phyloP scores from a whole-genome alignment of 1,140 invertebrate species.

The Linepithema humile region DNA sequence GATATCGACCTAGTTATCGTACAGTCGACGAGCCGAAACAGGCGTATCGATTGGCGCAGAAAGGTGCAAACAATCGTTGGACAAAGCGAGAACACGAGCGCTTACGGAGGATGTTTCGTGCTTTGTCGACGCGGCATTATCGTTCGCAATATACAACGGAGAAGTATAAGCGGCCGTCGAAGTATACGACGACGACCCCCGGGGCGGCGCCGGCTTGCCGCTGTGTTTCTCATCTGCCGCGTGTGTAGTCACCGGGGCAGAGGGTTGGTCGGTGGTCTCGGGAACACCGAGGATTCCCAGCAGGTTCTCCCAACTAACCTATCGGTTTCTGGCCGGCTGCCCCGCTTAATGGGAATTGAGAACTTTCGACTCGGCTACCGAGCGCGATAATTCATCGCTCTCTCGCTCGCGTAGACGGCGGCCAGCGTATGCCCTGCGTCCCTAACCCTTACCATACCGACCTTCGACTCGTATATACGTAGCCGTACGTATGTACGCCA shows the following conservation, averaged over 20 bases:
- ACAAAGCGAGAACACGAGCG: too few relatives aligned
- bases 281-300: constrained; percentile 69
- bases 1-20: too few relatives aligned
- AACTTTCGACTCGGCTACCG: constrained; percentile 77
- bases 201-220: constrained; percentile 50
- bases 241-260: constrained; percentile 57
- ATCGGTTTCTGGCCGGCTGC: constrained; percentile 80
- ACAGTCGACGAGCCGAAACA: too few relatives aligned
- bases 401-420: constrained; percentile 64
- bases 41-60: too few relatives aligned
- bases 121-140: constrained; percentile 38
- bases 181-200: background rate
- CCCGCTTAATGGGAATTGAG: constrained; percentile 81
- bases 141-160: constrained; percentile 6
- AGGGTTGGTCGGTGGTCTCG: constrained; percentile 56
- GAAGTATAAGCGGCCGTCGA: background rate
- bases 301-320: constrained; percentile 76
- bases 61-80: too few relatives aligned
- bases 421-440: constrained; percentile 53
- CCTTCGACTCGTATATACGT: constrained; percentile 15
- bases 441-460: constrained; percentile 19
- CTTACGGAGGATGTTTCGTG: constrained; percentile 6
- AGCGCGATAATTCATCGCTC: constrained; percentile 76
- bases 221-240: constrained; percentile 66
- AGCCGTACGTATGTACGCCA: background rate